A percentile compares a stretch with the other conserved stretches of the same genome.
Conservation (phyloP, 2,797 vertebrate genomes). For the Sebastolobus altivelis region DNA sequence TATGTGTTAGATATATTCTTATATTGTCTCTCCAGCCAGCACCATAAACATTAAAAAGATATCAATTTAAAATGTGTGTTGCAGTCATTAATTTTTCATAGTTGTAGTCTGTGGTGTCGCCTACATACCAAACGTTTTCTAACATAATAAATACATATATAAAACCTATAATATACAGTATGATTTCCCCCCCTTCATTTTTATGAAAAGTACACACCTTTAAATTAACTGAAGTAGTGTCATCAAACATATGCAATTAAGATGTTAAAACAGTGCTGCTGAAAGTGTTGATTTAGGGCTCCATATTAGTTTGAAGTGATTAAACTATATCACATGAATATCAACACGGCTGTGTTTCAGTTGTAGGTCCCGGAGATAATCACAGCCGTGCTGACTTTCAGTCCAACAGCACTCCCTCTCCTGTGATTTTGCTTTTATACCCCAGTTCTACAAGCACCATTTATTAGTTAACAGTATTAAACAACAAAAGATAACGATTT, state of each 20-base stretch:
- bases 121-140: neutral
- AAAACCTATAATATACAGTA: neutral
- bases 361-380: too few relatives aligned
- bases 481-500: too few relatives aligned
- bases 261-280: constrained; percentile 28
- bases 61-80: neutral
- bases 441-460: too few relatives aligned
- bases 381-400: too few relatives aligned
- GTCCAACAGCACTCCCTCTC: too few relatives aligned
- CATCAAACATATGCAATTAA: constrained; percentile 32
- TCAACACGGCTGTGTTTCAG: neutral
- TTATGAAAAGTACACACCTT: constrained; percentile 15
- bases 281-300: constrained; percentile 21
- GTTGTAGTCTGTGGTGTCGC: neutral
- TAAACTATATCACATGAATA: neutral
- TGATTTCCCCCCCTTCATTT: constrained; percentile 4
- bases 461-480: too few relatives aligned
- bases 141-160: neutral
- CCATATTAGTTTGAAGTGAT: constrained; percentile 37
- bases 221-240: constrained; percentile 11
- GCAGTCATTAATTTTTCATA: neutral
- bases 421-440: too few relatives aligned
- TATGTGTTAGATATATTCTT: neutral
- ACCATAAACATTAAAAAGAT: neutral
- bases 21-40: neutral